Base-by-base conservation (phyloP, 1,140 invertebrate genomes). In the Whitmania pigra region DNA sequence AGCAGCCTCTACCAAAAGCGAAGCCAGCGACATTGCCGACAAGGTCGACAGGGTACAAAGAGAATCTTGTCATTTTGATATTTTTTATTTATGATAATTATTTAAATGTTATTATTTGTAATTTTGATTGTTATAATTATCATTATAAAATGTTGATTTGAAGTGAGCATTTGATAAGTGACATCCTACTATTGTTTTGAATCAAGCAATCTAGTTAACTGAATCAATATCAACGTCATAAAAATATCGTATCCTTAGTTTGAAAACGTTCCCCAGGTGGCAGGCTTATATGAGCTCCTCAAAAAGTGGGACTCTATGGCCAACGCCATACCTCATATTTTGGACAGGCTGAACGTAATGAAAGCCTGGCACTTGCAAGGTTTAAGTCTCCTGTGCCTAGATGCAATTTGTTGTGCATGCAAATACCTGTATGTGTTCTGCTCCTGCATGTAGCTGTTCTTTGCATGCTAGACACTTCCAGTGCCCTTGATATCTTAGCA, bases 291-390 rank as follows among this genome's bases (percentile, higher is more conserved):
- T 81, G 89, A 92, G 74, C 82, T 90, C 55, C 83, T 90, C 69
- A 90, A 90, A 78, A 89, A 89, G 80, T 88, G 87, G 9, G 89
- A 92, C 77, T 84, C 87, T 54, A 85, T 91, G 72, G 87, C 87
- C 22, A 86, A 88, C 78, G 82, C 88, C 72, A 74, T 90, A 63
- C 88, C 89, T 2, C 87, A 89, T 80, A 88, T 90, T 27, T 83
- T 93, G 25, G 87, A 91, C 74, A 84, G 90, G 72, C 87, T 93
- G 85, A 84, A 88, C 74, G 87, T 89, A 7, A 80, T 93, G 0
- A 88, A 90, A 79, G 83, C 85, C 20, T 80, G 92, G 9, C 90
- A 93, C 79, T 87, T 89, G 81, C 89, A 92, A 87, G 90, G 69
- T 70, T 49, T 49, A 49, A 54, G 9, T 53, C 2, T 54, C 43